Evolutionary conservation across 2,888 invertebrate genomes (phyloP), one percentile per base, ranked within the genome.

Genomic region (Phengaris arion): DNA sequence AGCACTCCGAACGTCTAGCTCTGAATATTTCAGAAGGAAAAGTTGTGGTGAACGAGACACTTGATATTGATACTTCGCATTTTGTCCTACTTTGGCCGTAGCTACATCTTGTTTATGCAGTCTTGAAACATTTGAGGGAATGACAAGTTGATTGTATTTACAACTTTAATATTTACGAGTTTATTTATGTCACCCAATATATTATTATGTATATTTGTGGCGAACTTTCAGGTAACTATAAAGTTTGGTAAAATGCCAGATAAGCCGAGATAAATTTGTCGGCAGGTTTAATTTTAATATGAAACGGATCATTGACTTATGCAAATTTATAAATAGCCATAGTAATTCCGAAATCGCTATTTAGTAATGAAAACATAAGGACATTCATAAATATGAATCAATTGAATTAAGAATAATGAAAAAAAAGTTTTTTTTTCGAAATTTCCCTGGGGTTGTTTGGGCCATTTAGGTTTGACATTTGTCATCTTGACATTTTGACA

Each of bases 11-110:
- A 48, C 48, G 48, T 48, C n/a, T 69, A 48, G 46, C 48, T 48
- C 15, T 72, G 22, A 72, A 72, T 54, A 52, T 72, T 72, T 72
- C 72, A 72, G 13, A 48, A n/a, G 48, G 72, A 35, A 54, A 6
- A 70, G 70, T 69, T n/a, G 48, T 48, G 13, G 51, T 72, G 72
- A 13, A 52, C 13, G 54, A 52, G 54, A 48, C 4, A 35, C 35
- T 35, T 35, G 35, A 35, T 13, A 22, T 35, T 35, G 35, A 35
- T 13, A 22, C 54, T 72, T 22, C 51, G 8, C 72, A 54, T 52
- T 72, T 35, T 54, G 70, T 13, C 52, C 72, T 72, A 72, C 52
- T 72, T 72, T 52, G 35, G 12, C 35, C 8, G 10, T 72, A 54
- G 22, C 69, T n/a, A 48, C 48, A n/a, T 35, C 22, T 72, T 35